Evolutionary conservation across 2,113 vertebrate genomes (phyloP).

Genomic region (Anser cygnoides): DNA sequence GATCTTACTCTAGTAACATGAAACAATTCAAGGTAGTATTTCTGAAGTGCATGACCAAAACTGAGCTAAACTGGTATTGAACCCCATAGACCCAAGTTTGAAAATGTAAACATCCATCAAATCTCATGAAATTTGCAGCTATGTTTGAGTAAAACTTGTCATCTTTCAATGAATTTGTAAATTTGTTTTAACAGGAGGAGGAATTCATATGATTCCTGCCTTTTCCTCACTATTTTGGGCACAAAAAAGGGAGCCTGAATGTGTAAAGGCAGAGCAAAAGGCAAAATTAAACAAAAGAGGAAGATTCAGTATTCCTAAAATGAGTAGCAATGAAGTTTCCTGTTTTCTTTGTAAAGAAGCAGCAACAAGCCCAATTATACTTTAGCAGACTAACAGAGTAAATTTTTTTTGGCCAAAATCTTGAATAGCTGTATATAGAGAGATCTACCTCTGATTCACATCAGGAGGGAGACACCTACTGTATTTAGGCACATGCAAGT

Average conservation of each 20-base stretch:
- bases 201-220: neutral
- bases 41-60: neutral
- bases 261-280: neutral
- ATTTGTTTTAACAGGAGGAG: neutral
- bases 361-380: neutral
- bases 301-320: neutral
- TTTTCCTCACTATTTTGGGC: neutral
- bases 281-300: neutral
- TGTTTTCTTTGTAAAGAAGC: neutral
- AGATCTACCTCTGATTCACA: neutral
- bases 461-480: neutral
- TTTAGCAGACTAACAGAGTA: neutral
- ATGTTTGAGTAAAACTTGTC: neutral
- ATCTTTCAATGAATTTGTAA: neutral
- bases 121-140: neutral
- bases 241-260: neutral
- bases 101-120: neutral
- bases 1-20: neutral
- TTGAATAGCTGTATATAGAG: neutral
- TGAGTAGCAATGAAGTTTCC: neutral
- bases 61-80: neutral
- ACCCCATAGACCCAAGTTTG: neutral
- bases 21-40: neutral
- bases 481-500: fast-evolving
- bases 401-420: neutral